Percentiles rank a stretch among this genome's conserved stretches.
Conservation (phyloP, 2,797 vertebrate species). For the Takifugu rubripes region DNA sequence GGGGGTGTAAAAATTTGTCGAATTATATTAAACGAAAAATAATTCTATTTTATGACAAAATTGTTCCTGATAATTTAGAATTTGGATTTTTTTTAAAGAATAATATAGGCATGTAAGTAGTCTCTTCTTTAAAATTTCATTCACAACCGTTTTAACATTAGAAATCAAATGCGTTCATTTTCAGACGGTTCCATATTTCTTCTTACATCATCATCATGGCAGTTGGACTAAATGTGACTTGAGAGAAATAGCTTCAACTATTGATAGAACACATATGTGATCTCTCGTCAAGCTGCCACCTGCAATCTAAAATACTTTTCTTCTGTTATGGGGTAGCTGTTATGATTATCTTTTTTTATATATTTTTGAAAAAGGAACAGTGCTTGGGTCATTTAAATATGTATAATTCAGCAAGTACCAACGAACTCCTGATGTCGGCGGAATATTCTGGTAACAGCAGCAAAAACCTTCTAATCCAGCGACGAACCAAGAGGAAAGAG, state of each 20-base stretch:
- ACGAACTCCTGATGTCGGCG: slow-evolving; percentile 28
- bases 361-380: background rate
- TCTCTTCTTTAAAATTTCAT: background rate
- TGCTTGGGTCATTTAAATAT: slow-evolving; percentile 19
- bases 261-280: background rate
- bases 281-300: background rate
- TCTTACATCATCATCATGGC: slow-evolving; percentile 30
- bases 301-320: background rate
- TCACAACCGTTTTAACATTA: too few relatives aligned
- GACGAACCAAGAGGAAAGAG: slow-evolving; percentile 11
- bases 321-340: slow-evolving; percentile 2
- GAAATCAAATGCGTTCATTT: background rate
- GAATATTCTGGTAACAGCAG: slow-evolving; percentile 61
- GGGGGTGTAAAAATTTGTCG: background rate
- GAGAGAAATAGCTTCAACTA: too few relatives aligned
- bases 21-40: slow-evolving; percentile 12
- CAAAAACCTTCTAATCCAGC: slow-evolving; percentile 17
- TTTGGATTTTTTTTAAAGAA: slow-evolving; percentile 2
- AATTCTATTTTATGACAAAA: background rate
- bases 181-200: slow-evolving; percentile 13
- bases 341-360: background rate
- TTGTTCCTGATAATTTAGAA: background rate
- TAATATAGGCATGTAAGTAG: too few relatives aligned
- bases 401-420: slow-evolving; percentile 28
- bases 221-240: background rate